Evolutionary conservation across 1,140 invertebrate genomes (phyloP).

Genomic region (Solenopsis fugax): DNA sequence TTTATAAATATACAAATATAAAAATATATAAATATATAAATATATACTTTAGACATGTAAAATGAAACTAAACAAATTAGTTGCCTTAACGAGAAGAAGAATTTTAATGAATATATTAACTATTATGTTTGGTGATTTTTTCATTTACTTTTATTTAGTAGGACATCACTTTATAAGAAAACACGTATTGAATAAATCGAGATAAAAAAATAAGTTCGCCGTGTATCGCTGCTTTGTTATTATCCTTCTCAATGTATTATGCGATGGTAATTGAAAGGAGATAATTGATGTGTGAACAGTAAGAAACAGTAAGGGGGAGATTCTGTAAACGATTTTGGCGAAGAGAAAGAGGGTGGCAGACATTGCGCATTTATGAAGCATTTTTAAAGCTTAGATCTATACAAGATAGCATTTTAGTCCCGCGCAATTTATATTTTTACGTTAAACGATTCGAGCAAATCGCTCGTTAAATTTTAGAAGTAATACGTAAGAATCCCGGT

Average conservation of each 20-base stretch:
- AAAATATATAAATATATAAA: slow-evolving; percentile 77
- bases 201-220: slow-evolving; percentile 74
- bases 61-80: slow-evolving; percentile 84
- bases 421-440: slow-evolving; percentile 68
- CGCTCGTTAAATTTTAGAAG: slow-evolving; percentile 68
- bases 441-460: slow-evolving; percentile 58
- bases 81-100: slow-evolving; percentile 82
- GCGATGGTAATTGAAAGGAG: slow-evolving; percentile 58
- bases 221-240: slow-evolving; percentile 74
- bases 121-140: slow-evolving; percentile 77
- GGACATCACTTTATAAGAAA: slow-evolving; percentile 80
- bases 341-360: slow-evolving; percentile 80
- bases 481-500: slow-evolving; percentile 55
- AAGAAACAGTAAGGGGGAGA: slow-evolving; percentile 25
- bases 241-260: slow-evolving; percentile 73
- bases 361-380: slow-evolving; percentile 79
- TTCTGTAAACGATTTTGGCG: slow-evolving; percentile 68
- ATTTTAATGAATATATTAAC: slow-evolving; percentile 78
- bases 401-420: slow-evolving; percentile 44
- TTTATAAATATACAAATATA: slow-evolving; percentile 82
- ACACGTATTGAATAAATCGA: slow-evolving; percentile 80
- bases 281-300: slow-evolving; percentile 67
- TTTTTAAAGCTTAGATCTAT: slow-evolving; percentile 73
- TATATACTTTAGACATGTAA: slow-evolving; percentile 84
- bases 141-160: slow-evolving; percentile 80